Percentiles rank a stretch among this genome's conserved stretches.
Conservation (phyloP, 2,888 invertebrate genomes). For the Pristionchus entomophagus region DNA sequence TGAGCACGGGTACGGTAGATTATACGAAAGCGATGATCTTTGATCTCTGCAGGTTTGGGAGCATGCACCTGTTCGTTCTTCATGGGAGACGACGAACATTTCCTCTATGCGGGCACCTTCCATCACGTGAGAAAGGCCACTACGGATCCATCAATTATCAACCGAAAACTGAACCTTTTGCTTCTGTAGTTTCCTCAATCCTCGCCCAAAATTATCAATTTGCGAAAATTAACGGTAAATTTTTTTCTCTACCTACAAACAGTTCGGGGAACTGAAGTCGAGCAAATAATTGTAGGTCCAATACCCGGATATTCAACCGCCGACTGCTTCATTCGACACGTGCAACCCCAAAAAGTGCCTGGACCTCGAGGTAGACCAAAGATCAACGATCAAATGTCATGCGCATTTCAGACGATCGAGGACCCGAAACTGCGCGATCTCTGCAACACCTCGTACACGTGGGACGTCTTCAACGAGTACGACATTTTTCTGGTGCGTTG, state of each 20-base stretch:
- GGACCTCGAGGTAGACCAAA: not conserved
- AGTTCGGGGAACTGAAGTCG: no score
- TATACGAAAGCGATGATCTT: no score
- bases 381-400: not conserved
- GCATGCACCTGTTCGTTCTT: constrained; percentile 72
- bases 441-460: constrained; percentile 69
- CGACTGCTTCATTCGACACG: constrained; percentile 54
- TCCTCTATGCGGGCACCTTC: constrained; percentile 72
- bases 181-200: no score
- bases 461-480: constrained; percentile 70
- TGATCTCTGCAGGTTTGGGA: constrained; percentile 59
- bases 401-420: constrained; percentile 48
- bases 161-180: no score
- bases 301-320: not conserved
- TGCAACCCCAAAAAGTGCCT: constrained; percentile 67
- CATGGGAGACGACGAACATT: constrained; percentile 66
- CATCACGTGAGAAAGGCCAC: constrained; percentile 55
- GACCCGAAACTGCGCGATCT: constrained; percentile 58
- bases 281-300: constrained; percentile 51
- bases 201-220: no score
- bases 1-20: constrained; percentile 66
- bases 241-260: no score
- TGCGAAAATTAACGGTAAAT: no score
- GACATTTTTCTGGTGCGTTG: constrained; percentile 62
- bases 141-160: not conserved